phyloP scores from a whole-genome alignment of 2,888 invertebrate species.

The Nomada goodeniana region DNA sequence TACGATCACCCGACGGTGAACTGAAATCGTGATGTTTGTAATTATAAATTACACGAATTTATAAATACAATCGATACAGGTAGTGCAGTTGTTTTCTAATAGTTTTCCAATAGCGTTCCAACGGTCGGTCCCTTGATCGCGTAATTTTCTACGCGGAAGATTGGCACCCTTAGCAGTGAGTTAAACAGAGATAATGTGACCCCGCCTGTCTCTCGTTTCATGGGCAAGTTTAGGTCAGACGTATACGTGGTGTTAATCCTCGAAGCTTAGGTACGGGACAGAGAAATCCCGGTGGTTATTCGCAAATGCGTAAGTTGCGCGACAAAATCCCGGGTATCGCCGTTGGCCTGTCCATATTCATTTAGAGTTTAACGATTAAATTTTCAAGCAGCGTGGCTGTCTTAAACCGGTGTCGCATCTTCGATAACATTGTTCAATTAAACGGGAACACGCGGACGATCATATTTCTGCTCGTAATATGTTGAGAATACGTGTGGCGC shows the following conservation, averaged over 20 bases:
- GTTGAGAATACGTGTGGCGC: too few relatives aligned
- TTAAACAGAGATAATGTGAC: background rate
- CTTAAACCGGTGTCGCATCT: too few relatives aligned
- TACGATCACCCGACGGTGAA: constrained; percentile 6
- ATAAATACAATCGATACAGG: too few relatives aligned
- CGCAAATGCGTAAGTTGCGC: constrained; percentile 71
- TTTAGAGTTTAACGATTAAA: constrained; percentile 28
- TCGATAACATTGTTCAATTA: too few relatives aligned
- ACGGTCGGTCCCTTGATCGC: background rate
- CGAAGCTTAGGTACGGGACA: constrained; percentile 71
- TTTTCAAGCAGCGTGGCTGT: background rate
- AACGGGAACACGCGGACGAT: too few relatives aligned
- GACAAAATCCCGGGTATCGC: constrained; percentile 63
- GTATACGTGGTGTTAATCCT: constrained; percentile 74
- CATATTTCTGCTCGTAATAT: too few relatives aligned
- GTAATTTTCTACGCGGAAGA: background rate
- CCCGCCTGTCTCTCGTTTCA: constrained; percentile 65
- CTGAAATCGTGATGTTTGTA: background rate
- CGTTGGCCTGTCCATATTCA: constrained; percentile 64
- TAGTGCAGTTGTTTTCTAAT: background rate
- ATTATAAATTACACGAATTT: too few relatives aligned
- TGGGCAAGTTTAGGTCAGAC: constrained; percentile 66
- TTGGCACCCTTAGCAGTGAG: background rate
- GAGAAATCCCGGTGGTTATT: constrained; percentile 77
- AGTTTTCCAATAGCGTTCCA: background rate